phyloP scores from a whole-genome alignment of 2,113 vertebrate genomes.

The Microtus pennsylvanicus region DNA sequence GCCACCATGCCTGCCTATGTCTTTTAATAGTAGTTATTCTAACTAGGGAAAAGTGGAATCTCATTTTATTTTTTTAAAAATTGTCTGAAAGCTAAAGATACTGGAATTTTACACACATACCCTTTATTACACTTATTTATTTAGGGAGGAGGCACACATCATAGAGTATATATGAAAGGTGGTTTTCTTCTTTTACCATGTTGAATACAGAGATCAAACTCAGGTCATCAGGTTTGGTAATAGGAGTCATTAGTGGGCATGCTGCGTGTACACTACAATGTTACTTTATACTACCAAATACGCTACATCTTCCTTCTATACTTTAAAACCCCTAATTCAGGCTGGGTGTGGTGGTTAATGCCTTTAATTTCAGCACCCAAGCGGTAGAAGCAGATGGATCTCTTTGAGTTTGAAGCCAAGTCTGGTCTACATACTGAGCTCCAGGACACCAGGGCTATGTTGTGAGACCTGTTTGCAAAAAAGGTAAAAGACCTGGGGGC shows the following conservation, averaged over 20 bases:
- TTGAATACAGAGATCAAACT: background rate
- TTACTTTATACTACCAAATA: background rate
- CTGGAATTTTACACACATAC: background rate
- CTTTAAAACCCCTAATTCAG: background rate
- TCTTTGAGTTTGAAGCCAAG: background rate
- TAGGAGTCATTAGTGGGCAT: background rate
- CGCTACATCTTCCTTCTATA: background rate
- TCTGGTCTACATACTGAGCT: background rate
- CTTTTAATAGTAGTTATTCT: background rate
- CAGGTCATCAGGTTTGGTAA: background rate
- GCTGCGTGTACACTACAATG: background rate
- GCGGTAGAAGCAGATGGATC: background rate
- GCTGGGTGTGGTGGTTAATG: background rate
- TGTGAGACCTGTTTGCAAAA: background rate
- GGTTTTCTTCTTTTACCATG: background rate
- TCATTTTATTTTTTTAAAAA: background rate
- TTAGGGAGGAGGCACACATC: background rate
- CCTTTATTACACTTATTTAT: background rate
- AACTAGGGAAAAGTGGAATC: background rate
- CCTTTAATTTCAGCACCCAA: background rate
- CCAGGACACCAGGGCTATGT: background rate
- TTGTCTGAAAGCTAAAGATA: background rate
- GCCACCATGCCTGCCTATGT: background rate
- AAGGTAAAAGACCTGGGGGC: background rate
- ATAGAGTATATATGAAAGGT: background rate